phyloP scores from a whole-genome alignment of 2,113 vertebrate species.

The Eulacestoma nigropectus region DNA sequence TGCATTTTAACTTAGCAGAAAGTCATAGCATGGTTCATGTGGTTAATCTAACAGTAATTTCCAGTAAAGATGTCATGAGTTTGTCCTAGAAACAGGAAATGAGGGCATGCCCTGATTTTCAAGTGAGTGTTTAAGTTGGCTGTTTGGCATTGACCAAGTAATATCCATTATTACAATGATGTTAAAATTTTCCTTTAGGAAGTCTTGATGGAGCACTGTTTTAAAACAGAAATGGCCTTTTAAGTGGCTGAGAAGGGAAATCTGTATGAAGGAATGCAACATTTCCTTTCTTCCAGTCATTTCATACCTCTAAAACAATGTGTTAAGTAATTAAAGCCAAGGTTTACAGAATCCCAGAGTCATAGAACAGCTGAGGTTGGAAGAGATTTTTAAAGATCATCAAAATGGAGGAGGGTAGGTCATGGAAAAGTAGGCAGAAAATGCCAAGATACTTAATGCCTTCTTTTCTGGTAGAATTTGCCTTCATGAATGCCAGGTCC shows the following conservation, averaged over 20 bases:
- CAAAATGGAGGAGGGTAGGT: background rate
- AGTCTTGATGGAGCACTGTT: background rate
- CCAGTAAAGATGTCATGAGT: background rate
- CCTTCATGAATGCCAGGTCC: background rate
- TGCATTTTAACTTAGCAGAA: background rate
- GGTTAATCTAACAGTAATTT: background rate
- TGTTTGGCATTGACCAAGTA: background rate
- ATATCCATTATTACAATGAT: background rate
- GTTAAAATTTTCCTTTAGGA: background rate
- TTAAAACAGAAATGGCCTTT: background rate
- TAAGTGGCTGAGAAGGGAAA: background rate
- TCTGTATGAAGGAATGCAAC: background rate
- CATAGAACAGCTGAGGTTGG: background rate
- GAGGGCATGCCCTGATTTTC: background rate
- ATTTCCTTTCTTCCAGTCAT: background rate
- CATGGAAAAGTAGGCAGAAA: background rate
- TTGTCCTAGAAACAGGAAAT: background rate
- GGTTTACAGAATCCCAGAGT: background rate
- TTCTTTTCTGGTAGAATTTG: background rate
- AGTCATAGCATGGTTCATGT: background rate
- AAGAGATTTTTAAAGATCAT: background rate
- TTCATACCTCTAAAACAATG: background rate
- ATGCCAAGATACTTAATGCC: background rate
- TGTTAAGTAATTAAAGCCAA: background rate
- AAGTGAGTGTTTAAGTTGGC: background rate